phyloP scores from a whole-genome alignment of 2,797 vertebrate species.

The Psittacula derbiana region DNA sequence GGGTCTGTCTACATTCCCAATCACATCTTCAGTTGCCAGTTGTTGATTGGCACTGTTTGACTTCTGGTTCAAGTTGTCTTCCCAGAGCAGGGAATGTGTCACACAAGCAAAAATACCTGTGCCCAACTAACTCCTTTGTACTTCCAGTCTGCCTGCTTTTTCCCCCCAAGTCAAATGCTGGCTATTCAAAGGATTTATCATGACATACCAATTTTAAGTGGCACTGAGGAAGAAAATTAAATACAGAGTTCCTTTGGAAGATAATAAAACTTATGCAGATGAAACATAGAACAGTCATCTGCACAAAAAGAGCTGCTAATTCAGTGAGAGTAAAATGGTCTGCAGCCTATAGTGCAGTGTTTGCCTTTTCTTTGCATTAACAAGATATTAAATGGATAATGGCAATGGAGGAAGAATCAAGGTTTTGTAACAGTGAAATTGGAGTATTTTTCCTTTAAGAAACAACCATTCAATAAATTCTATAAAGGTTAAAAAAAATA shows the following conservation, averaged over 20 bases:
- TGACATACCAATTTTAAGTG: constrained; percentile 12
- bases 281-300: constrained; percentile 10
- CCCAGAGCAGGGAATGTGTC: background rate
- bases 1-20: background rate
- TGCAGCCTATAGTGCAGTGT: background rate
- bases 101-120: background rate
- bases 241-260: constrained; percentile 33
- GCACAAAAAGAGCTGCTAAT: constrained; percentile 40
- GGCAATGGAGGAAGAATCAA: background rate
- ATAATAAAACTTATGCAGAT: constrained; percentile 48
- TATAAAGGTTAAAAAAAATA: background rate
- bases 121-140: background rate
- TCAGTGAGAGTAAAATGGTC: constrained; percentile 1
- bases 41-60: background rate
- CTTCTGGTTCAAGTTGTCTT: background rate
- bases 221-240: constrained; percentile 56
- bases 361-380: background rate
- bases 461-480: background rate
- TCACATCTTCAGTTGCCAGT: background rate
- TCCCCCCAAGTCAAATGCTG: background rate
- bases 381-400: background rate
- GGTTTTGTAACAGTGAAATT: background rate
- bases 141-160: background rate
- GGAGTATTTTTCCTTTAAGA: background rate
- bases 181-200: background rate